phyloP scores from a whole-genome alignment of 2,888 invertebrate genomes.

The Stenolophus ochropezus region DNA sequence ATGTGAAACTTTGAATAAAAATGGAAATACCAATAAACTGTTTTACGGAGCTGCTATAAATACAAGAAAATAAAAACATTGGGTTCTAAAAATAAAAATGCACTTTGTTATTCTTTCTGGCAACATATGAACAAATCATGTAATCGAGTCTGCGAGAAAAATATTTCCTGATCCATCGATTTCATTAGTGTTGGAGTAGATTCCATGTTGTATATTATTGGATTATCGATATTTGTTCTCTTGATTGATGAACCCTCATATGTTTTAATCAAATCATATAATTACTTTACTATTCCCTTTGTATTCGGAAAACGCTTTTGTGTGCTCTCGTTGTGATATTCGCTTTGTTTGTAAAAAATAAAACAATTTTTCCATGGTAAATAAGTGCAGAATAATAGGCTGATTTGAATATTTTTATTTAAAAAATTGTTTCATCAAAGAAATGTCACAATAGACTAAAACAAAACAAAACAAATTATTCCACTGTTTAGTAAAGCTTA shows the following conservation, averaged over 20 bases:
- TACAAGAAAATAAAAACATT: not conserved
- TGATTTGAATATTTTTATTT: not conserved
- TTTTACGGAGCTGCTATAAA: not conserved
- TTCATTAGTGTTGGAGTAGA: slow-evolving; percentile 34
- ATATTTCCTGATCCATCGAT: slow-evolving; percentile 21
- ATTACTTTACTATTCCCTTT: slow-evolving; percentile 42
- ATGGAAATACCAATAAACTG: not conserved
- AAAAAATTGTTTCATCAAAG: too few relatives aligned
- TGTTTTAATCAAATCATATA: slow-evolving; percentile 35
- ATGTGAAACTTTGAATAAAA: not conserved
- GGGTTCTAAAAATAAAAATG: not conserved
- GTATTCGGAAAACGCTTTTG: not conserved
- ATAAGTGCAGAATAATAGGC: not conserved
- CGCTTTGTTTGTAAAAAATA: not conserved
- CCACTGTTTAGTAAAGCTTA: too few relatives aligned
- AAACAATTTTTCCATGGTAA: not conserved
- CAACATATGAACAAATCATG: slow-evolving; percentile 5
- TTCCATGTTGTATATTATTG: slow-evolving; percentile 22
- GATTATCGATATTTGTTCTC: slow-evolving; percentile 41
- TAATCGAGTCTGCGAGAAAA: slow-evolving; percentile 1
- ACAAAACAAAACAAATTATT: too few relatives aligned
- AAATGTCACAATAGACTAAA: too few relatives aligned
- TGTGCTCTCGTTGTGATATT: not conserved
- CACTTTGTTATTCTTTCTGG: not conserved
- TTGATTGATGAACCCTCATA: slow-evolving; percentile 41